Evolutionary conservation across 2,888 invertebrate genomes (phyloP), one percentile per base, ranked within the genome.

Genomic region (Gisinianus flammeolus): DNA sequence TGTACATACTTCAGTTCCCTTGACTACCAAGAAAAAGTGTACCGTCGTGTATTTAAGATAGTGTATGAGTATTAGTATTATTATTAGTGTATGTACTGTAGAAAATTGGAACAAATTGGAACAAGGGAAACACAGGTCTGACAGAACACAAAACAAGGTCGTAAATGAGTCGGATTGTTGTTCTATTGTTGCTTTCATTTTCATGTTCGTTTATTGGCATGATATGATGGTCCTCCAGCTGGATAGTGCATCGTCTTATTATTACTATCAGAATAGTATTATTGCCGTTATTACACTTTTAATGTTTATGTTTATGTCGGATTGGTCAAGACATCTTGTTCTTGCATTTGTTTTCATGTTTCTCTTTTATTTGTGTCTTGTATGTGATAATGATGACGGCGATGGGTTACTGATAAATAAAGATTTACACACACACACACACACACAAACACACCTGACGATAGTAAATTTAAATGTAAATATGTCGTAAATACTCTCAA

Each of bases 71-170:
- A n/a, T n/a, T n/a, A n/a, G n/a, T n/a, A n/a, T n/a, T n/a, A n/a
- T n/a, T n/a, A n/a, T n/a, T n/a, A n/a, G n/a, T n/a, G 35, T 35
- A 35, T 12, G 12, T 35, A 12, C 35, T 35, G 35, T 35, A 35
- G 35, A 35, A 35, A 35, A 35, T 35, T 35, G 35, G 35, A 35
- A 35, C 35, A 35, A 35, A 35, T 31, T 35, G 35, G 30, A 30
- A 31, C 28, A 26, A 70, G 35, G 70, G 54, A 70, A 44, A n/a
- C n/a, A n/a, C n/a, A n/a, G n/a, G n/a, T n/a, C n/a, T n/a, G n/a
- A n/a, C n/a, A n/a, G n/a, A n/a, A n/a, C n/a, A n/a, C n/a, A n/a
- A 72, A 72, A 72, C 72, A 72, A 58, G 72, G 54, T 62, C 72
- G 62, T 72, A 72, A 72, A 72, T 72, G 58, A 62, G 33, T 26